Conservation (phyloP, 2,888 invertebrate species). For the Lacanobia wlatinum region DNA sequence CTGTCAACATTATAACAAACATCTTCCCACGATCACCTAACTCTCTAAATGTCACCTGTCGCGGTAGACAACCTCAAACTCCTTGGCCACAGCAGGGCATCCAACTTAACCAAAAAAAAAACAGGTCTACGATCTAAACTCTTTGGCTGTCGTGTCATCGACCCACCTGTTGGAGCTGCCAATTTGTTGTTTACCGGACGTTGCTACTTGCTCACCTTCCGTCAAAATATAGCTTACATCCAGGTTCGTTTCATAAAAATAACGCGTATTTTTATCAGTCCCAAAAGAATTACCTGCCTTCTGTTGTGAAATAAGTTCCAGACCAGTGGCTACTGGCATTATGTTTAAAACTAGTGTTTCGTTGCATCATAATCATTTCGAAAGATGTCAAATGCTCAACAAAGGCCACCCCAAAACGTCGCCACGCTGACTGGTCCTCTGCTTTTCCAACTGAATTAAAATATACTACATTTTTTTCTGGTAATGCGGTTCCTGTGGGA, state of each 20-base stretch:
- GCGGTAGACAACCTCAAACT: slow-evolving; percentile 16
- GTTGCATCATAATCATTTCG: no score
- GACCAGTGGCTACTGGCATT: no score
- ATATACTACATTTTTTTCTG: no score
- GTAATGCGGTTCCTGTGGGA: no score
- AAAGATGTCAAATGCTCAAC: no score
- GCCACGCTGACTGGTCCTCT: no score
- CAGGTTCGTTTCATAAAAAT: slow-evolving; percentile 11
- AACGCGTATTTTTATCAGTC: slow-evolving; percentile 3
- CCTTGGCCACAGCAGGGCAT: slow-evolving; percentile 14
- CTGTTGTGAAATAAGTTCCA: neutral
- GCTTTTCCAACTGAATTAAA: no score
- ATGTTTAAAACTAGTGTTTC: no score
- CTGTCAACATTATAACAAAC: neutral
- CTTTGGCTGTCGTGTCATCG: slow-evolving; percentile 58
- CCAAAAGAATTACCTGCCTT: neutral
- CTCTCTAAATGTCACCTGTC: slow-evolving; percentile 18
- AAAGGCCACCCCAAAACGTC: no score
- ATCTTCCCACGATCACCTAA: neutral
- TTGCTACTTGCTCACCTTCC: slow-evolving; percentile 26
- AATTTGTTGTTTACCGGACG: slow-evolving; percentile 62
- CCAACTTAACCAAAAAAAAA: neutral
- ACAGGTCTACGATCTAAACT: slow-evolving; percentile 20
- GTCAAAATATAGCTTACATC: slow-evolving; percentile 29
- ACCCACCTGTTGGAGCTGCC: slow-evolving; percentile 59